Conservation (phyloP, 2,888 invertebrate genomes). For the Coremacera marginata region DNA sequence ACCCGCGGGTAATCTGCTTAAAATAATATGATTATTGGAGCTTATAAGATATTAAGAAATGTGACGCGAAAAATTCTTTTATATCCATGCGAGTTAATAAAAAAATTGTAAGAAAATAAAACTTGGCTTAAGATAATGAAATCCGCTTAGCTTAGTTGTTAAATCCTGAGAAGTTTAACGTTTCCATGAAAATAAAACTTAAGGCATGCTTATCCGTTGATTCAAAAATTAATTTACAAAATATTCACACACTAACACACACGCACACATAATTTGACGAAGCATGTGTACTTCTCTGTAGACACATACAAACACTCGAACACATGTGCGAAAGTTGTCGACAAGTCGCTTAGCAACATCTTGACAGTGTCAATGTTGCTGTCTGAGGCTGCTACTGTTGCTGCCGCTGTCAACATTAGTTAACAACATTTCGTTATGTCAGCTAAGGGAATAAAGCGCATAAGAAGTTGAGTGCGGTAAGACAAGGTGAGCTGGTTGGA, state of each 20-base stretch:
- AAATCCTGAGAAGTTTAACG: neutral
- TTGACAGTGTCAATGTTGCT: neutral
- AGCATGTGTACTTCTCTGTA: neutral
- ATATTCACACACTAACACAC: neutral
- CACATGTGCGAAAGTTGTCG: neutral
- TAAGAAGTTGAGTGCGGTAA: constrained; percentile 5
- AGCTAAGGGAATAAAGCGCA: neutral
- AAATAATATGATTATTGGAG: neutral
- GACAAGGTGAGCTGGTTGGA: neutral
- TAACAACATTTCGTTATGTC: neutral
- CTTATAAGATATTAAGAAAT: neutral
- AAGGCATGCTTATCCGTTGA: neutral
- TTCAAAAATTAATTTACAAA: constrained; percentile 4
- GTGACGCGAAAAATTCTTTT: neutral
- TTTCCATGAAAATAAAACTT: neutral
- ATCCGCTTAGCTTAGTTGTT: constrained; percentile 12
- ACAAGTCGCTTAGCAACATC: neutral
- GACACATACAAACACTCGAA: neutral
- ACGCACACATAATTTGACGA: neutral
- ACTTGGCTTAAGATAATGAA: neutral
- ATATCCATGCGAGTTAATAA: neutral
- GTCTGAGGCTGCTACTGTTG: neutral
- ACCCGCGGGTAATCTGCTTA: no score
- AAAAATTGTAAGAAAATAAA: neutral
- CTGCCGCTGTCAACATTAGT: constrained; percentile 4